Conservation (phyloP, 2,888 invertebrate species). For the Liodrosophila aerea region DNA sequence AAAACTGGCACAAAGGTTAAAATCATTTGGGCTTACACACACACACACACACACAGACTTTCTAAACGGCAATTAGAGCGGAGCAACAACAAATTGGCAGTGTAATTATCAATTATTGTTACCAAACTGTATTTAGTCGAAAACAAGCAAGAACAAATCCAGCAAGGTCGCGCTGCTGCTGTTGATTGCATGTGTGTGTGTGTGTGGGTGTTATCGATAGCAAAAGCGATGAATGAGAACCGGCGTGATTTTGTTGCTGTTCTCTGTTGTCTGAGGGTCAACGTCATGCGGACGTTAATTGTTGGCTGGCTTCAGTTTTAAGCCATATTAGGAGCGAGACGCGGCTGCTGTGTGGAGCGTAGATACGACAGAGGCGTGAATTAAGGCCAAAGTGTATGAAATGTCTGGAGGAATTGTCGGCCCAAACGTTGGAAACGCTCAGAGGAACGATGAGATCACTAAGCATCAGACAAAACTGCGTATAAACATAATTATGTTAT, state of each 20-base stretch:
- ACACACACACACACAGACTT: slow-evolving; percentile 18
- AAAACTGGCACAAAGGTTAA: slow-evolving; percentile 42
- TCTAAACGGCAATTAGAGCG: no score
- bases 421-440: slow-evolving; percentile 28
- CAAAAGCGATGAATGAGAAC: slow-evolving; percentile 30
- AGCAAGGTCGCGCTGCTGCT: slow-evolving; percentile 44
- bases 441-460: slow-evolving; percentile 52
- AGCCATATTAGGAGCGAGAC: slow-evolving; percentile 56
- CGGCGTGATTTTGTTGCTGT: slow-evolving; percentile 28
- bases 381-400: slow-evolving; percentile 56
- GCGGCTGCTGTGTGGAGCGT: slow-evolving; percentile 51
- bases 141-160: slow-evolving; percentile 10
- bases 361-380: slow-evolving; percentile 59
- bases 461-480: slow-evolving; percentile 28
- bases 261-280: slow-evolving; percentile 56
- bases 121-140: slow-evolving; percentile 31
- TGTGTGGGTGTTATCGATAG: slow-evolving; percentile 55
- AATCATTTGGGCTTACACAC: slow-evolving; percentile 29
- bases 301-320: slow-evolving; percentile 30
- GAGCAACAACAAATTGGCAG: neutral
- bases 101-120: slow-evolving; percentile 37
- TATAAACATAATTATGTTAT: slow-evolving; percentile 35
- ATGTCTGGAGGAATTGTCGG: slow-evolving; percentile 42
- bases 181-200: slow-evolving; percentile 2
- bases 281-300: slow-evolving; percentile 51